Base-by-base conservation (phyloP, 2,888 invertebrate species). In the Trilocha varians region DNA sequence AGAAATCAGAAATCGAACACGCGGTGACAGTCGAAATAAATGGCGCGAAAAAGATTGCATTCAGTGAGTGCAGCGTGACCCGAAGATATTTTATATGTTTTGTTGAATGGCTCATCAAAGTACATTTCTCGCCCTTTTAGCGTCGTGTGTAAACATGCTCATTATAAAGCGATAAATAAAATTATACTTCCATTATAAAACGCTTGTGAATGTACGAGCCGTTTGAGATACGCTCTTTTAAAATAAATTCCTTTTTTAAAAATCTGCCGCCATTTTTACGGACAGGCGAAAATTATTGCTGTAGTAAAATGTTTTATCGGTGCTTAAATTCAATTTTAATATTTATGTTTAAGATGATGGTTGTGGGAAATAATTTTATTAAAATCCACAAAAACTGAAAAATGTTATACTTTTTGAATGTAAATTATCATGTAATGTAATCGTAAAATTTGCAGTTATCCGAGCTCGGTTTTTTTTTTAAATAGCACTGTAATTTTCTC, bases 91-190 rank as follows among this genome's bases (percentile, higher is more conserved):
- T 25, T 25, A 25, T 25, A 3, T 11, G 25, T 25, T 25, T 11
- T 25, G 8, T 25, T 25, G 34, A 38, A 42, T 39, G 42, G 35
- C 35, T 42, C 35, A 42, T 42, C 42, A 42, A 32, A 42, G 35
- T 32, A 34, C 25, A 25, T 34, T 42, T 38, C 16, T 54, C 47
- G 45, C 39, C 47, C 49, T 54, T 59, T 57, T 61, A 57, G 59
- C 50, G 51, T 48, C 47, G 57, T 63, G 62, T 69, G 72, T 75
- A 72, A 78, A 76, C 71, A 65, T 58, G 69, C 79, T 82, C 83
- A 84, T 84, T 79, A 83, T 74, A 84, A 78, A 74, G 64, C 68
- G 60, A 83, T 84, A 84, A 84, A 83, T 83, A 78, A 80, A 79
- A 83, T 80, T 78, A 82, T 68, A 64, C 56, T 53, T 66, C 73